These are phyloP conservation scores for Alloplasta piceator DNA, from an alignment of 2,888 invertebrate species.

Conservation along the genomic window DNA sequence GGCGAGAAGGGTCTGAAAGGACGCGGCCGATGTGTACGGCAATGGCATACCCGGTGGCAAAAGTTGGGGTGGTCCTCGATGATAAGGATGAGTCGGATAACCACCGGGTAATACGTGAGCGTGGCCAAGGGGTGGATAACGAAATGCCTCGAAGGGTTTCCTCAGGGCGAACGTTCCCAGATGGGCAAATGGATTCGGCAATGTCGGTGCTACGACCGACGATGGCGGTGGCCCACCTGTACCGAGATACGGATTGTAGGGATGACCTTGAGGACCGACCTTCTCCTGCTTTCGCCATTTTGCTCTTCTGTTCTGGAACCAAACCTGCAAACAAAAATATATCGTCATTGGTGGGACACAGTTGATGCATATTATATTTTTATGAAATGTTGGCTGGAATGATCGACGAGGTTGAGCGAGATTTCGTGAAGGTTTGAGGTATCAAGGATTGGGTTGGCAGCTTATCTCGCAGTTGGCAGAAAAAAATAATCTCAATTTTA, in stretches of 20 bases:
- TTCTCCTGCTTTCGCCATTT: slow-evolving; percentile 98
- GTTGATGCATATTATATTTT: too few relatives aligned
- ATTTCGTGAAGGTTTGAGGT: too few relatives aligned
- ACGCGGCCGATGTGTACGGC: slow-evolving; percentile 84
- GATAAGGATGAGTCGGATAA: slow-evolving; percentile 85
- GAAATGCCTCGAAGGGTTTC: slow-evolving; percentile 87
- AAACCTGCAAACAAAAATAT: slow-evolving; percentile 87
- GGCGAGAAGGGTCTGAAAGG: slow-evolving; percentile 94
- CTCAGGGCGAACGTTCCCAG: slow-evolving; percentile 88
- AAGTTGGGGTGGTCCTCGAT: slow-evolving; percentile 87
- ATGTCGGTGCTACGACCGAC: slow-evolving; percentile 89
- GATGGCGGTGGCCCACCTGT: slow-evolving; percentile 87
- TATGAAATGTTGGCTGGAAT: too few relatives aligned
- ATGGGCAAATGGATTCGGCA: slow-evolving; percentile 93
- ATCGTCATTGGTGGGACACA: background rate
- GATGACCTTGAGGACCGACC: slow-evolving; percentile 95
- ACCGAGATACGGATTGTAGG: slow-evolving; percentile 93
- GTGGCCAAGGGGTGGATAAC: slow-evolving; percentile 86
- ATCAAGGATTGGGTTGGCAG: too few relatives aligned
- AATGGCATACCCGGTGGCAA: slow-evolving; percentile 86
- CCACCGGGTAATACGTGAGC: slow-evolving; percentile 86
- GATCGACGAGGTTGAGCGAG: too few relatives aligned
- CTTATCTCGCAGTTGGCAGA: too few relatives aligned
- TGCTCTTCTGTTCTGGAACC: slow-evolving; percentile 96
- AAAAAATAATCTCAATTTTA: too few relatives aligned